Base-by-base conservation (phyloP, 1,140 invertebrate species). In the Pseudomyrmex gracilis region DNA sequence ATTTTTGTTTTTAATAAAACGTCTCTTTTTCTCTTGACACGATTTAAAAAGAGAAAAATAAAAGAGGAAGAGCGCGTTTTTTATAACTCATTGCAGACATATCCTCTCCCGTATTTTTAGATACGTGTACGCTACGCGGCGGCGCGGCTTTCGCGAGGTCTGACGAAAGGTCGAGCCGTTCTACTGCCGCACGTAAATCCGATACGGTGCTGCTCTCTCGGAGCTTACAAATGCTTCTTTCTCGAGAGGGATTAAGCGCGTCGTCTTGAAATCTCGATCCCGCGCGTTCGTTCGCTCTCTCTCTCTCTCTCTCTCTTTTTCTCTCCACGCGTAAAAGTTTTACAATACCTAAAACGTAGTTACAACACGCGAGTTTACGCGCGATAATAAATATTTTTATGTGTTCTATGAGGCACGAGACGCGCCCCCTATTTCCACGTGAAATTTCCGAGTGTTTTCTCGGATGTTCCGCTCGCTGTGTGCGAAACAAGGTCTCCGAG, bases 141-240 rank as follows among this genome's bases (percentile, higher is more conserved):
- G 49, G n/a, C n/a, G n/a, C n/a, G n/a, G n/a, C 53, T 66, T 77
- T 66, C 4, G 12, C n/a, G n/a, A 70, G 17, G 53, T 70, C 64
- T 34, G 76, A 70, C 22, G 20, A 70, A 47, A 68, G 51, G 17
- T 68, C 47, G 76, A 70, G 43, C 15, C 57, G 51, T 70, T 78
- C 76, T 24, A 78, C 76, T 78, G 64, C 76, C 70, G 64, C 34
- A 24, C 43, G 24, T 78, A 78, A 34, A 68, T 68, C 49, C 61
- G 74, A 67, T 53, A 15, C n/a, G 24, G n/a, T 0, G 20, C 15
- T 34, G 45, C 34, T 24, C 15, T 24, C 15, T 2, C 34, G 20
- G 3, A 68, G 5, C 51, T 3, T 24, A 24, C 43, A 68, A 68
- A 55, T 68, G 47, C 22, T 57, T 9, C 43, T 57, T 24, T 22